A percentile compares a stretch with the other conserved stretches of the same genome.
These are phyloP conservation scores for Poecilia gillii DNA, from an alignment of 2,797 vertebrate species.

Conservation along the genomic window DNA sequence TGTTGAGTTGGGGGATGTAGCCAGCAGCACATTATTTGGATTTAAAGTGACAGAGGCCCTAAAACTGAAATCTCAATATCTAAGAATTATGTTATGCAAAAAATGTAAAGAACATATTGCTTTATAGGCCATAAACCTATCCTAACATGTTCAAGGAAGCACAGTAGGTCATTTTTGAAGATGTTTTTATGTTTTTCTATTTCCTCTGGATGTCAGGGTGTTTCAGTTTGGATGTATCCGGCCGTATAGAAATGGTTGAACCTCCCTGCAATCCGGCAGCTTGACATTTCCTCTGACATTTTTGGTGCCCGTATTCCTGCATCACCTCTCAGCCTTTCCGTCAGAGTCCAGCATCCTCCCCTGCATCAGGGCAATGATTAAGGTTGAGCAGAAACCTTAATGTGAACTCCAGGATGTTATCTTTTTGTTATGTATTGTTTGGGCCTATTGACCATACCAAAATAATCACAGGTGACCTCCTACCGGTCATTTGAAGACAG, in stretches of 20 bases:
- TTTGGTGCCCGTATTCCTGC: slow-evolving; percentile 44
- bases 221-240: slow-evolving; percentile 6
- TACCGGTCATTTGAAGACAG: neutral
- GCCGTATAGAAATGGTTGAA: slow-evolving; percentile 26
- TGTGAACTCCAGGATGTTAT: slow-evolving; percentile 29
- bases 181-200: slow-evolving; percentile 3
- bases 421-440: neutral
- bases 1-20: too few species aligned
- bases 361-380: slow-evolving; percentile 37
- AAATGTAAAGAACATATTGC: too few species aligned
- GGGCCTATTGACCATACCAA: neutral
- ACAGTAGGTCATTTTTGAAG: slow-evolving; percentile 12
- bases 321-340: slow-evolving; percentile 59
- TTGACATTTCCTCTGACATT: slow-evolving; percentile 78
- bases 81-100: too few species aligned
- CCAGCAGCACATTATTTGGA: too few species aligned
- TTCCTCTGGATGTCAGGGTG: neutral
- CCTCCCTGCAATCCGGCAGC: slow-evolving; percentile 32
- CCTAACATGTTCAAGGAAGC: too few species aligned
- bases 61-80: too few species aligned
- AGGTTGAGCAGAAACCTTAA: slow-evolving; percentile 26
- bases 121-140: too few species aligned
- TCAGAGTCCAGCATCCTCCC: slow-evolving; percentile 36
- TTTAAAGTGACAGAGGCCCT: too few species aligned
- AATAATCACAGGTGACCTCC: neutral